phyloP scores from a whole-genome alignment of 2,888 invertebrate species.

The Macropis europaea region DNA sequence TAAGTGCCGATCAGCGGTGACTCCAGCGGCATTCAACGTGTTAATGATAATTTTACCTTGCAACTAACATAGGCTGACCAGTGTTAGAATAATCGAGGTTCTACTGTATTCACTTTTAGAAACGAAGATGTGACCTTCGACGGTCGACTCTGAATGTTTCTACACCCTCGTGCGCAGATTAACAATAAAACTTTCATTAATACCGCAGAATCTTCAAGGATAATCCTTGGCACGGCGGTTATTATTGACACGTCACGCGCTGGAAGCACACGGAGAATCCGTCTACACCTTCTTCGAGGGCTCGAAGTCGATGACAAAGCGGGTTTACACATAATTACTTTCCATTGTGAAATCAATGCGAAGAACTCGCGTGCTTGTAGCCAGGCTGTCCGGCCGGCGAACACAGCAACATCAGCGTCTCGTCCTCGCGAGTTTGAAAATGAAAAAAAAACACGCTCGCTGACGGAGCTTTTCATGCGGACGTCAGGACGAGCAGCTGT shows the following conservation, averaged over 20 bases:
- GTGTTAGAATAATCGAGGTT: too few species aligned
- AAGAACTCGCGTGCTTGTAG: background rate
- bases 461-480: constrained; percentile 5
- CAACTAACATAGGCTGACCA: too few species aligned
- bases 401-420: background rate
- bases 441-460: background rate
- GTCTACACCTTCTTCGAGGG: background rate
- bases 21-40: too few species aligned
- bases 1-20: too few species aligned
- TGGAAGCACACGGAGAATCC: background rate
- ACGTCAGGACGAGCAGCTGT: background rate
- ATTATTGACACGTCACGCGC: background rate
- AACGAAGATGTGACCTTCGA: too few species aligned
- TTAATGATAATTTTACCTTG: too few species aligned
- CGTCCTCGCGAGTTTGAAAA: background rate
- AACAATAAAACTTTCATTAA: background rate
- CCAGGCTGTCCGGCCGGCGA: background rate
- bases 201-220: too few species aligned
- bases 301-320: constrained; percentile 13
- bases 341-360: constrained; percentile 25
- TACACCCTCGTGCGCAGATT: background rate
- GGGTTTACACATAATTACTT: constrained; percentile 6
- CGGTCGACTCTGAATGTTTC: background rate
- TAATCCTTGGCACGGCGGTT: background rate
- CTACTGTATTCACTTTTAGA: too few species aligned